These are phyloP conservation scores for Pilophorus perplexus DNA, from an alignment of 2,888 invertebrate species.

Conservation along the genomic window DNA sequence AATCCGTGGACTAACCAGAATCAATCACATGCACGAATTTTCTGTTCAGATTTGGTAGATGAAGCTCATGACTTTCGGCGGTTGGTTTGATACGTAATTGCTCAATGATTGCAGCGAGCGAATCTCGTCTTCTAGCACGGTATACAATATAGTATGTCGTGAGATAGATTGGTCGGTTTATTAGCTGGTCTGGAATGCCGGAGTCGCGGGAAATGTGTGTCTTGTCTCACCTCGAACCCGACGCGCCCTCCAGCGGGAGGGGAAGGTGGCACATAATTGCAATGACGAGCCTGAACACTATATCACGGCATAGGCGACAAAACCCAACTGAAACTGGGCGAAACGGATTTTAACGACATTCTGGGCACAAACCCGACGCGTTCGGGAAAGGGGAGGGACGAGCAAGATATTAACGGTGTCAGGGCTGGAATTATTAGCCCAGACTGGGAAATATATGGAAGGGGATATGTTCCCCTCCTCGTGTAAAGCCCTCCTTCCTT, in stretches of 20 bases:
- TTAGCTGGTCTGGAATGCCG: not conserved
- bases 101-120: too few relatives aligned
- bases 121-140: too few relatives aligned
- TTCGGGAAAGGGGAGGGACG: too few relatives aligned
- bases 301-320: constrained; percentile 37
- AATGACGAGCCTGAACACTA: constrained; percentile 21
- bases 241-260: not conserved
- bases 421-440: constrained; percentile 34
- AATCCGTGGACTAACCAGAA: too few relatives aligned
- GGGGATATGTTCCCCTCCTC: too few relatives aligned
- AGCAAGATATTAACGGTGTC: constrained; percentile 29
- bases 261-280: constrained; percentile 19
- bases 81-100: too few relatives aligned
- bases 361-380: too few relatives aligned
- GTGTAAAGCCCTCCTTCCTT: too few relatives aligned
- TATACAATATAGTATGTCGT: too few relatives aligned
- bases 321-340: constrained; percentile 34
- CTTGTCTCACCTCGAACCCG: not conserved
- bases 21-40: too few relatives aligned
- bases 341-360: constrained; percentile 37
- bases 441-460: constrained; percentile 34
- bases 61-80: too few relatives aligned
- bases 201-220: not conserved
- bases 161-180: not conserved
- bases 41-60: too few relatives aligned